phyloP scores from a whole-genome alignment of 2,797 vertebrate species.

The Emys orbicularis region DNA sequence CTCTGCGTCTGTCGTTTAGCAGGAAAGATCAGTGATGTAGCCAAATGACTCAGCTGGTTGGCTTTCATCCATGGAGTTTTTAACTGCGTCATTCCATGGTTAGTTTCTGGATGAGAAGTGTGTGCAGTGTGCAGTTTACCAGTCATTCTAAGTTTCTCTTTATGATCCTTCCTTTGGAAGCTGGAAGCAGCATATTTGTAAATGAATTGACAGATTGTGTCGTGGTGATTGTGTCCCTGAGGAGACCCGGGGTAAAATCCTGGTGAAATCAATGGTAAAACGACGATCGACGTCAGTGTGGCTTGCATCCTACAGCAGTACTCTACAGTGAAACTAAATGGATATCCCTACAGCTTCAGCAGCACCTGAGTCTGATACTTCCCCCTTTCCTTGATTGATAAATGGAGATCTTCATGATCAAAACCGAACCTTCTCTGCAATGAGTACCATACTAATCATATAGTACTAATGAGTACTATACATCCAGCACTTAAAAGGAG shows the following conservation, averaged over 20 bases:
- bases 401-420: neutral
- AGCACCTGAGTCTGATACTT: neutral
- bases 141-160: neutral
- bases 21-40: slow-evolving; percentile 5
- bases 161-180: neutral
- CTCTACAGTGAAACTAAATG: neutral
- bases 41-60: neutral
- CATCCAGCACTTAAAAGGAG: neutral
- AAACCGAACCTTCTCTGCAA: neutral
- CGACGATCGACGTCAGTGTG: neutral
- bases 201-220: neutral
- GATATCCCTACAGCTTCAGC: neutral
- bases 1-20: neutral
- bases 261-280: slow-evolving; percentile 12
- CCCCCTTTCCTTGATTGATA: neutral
- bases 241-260: neutral
- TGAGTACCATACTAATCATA: neutral
- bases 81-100: neutral
- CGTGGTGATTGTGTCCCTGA: neutral
- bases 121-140: neutral
- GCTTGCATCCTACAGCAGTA: neutral
- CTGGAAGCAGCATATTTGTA: neutral
- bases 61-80: neutral
- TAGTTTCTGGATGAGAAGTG: neutral
- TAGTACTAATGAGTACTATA: neutral